Conservation (phyloP, 2,888 invertebrate species). For the Heliconius cydno region DNA sequence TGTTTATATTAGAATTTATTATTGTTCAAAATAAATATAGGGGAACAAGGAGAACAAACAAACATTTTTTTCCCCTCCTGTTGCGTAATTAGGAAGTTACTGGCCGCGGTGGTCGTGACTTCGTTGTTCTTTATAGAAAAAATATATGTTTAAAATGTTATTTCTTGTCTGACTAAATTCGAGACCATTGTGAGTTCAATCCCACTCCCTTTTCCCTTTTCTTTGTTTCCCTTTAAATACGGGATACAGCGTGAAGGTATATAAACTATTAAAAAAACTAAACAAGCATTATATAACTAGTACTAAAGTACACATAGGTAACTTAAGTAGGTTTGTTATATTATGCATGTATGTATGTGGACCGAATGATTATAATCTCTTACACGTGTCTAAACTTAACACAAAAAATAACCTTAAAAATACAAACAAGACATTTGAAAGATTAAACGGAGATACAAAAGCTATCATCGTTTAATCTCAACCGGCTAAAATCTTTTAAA, state of each 20-base stretch:
- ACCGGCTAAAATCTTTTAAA: neutral
- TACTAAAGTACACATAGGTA: neutral
- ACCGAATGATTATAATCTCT: neutral
- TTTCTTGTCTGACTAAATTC: neutral
- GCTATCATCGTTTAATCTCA: neutral
- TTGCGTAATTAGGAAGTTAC: neutral
- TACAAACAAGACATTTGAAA: neutral
- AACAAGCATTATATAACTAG: neutral
- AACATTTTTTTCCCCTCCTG: neutral
- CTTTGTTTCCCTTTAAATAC: neutral
- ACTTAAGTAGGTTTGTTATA: neutral
- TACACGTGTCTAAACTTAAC: neutral
- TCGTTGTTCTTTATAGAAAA: neutral
- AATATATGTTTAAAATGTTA: no score
- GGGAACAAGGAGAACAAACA: neutral
- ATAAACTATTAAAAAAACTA: neutral
- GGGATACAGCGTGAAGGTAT: neutral
- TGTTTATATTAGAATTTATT: neutral
- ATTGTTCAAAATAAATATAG: neutral
- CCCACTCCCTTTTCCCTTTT: no score
- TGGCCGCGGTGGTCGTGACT: neutral
- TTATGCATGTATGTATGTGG: neutral
- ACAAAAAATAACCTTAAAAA: neutral
- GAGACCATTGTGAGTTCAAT: neutral
- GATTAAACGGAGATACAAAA: neutral